Evolutionary conservation across 1,140 invertebrate species (phyloP), one percentile per base, ranked within the genome.

Genomic region (Lordiphosa stackelbergi): DNA sequence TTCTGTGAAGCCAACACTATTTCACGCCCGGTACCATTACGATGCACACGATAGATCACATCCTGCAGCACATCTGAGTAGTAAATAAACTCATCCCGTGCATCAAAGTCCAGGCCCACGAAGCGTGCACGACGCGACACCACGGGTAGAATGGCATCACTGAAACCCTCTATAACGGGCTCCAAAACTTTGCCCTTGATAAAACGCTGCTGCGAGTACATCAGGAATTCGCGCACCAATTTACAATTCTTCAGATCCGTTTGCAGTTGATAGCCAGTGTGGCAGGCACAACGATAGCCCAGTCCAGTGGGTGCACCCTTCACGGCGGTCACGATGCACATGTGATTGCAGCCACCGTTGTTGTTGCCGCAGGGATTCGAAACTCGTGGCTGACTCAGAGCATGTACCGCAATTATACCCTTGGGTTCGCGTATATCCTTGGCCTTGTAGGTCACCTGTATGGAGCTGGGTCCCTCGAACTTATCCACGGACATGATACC

Each of bases 31-130:
- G 95, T 96, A 53, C 96, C 96, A 87, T 97, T 96, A 57, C 93
- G 91, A 69, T 95, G 94, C 0, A 97, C 93, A 42, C 96, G 91
- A 85, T 98, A 98, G 66, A 99, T 98, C 0, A 98, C 96, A 87
- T 98, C 96, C 88, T 98, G 94, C n/a, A 97, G 90, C 0, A 98
- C 97, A 85, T 99, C 97, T 1, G 97, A 98, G 88, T 97, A 98
- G 85, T 98, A 99, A 53, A 99, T 97, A 71, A 96, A 95, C 69
- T 97, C 92, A 69, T 97, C 94, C 56, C 93, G 90, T 0, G 95
- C 93, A 88, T 98, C 97, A 85, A 97, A 99, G 86, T 99, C 98
- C 12, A 99, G 88, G n/a, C 97, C 97, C 4, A 99, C 97, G 87
- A 98, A 98, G 75, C 97, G 90, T 0, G 97, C 97, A 19, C 96